Base-by-base conservation (phyloP, 2,113 vertebrate genomes). In the Pelecanoides urinatrix region DNA sequence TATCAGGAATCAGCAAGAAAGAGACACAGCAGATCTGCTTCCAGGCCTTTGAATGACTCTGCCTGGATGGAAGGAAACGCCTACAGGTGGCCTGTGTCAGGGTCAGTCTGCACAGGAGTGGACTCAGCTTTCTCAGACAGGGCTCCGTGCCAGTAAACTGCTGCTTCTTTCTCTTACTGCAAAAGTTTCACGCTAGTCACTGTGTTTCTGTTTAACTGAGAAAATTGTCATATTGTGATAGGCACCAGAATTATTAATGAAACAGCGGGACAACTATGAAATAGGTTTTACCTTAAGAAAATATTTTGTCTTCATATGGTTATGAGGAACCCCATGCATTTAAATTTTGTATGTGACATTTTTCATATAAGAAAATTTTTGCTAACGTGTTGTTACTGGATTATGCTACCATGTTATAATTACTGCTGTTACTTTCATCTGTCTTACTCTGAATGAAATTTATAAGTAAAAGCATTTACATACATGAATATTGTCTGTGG, bases 401-500 rank as follows among this genome's bases (percentile, higher is more conserved):
- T 53, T 82, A 53, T 83, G 29, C 17, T 53, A 53, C 53, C 32
- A 26, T 62, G 25, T 70, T 62, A 70, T 17, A 38, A 58, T 50
- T 82, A 59, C 47, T n/a, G 30, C 25, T 56, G n/a, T 40, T 44
- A 49, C 12, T 34, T 91, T 83, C 34, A 53, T 38, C 40, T 66
- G 21, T 77, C 34, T 18, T 82, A 75, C 47, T 56, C 19, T n/a
- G 32, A 78, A 44, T 21, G 15, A n/a, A 19, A 40, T 42, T 81
- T 44, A 22, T 44, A 50, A 53, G 12, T 36, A 89, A 86, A 11
- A 36, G 17, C 27, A 53, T 7, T 94, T 88, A 75, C 91, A 77
- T 56, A 99, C 98, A 98, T 99, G 98, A 92, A 99, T 98, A 22
- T 99, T 98, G 68, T 99, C 98, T 14, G 98, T 99, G 53, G 98